Evolutionary conservation across 2,888 invertebrate species (phyloP).

Genomic region (Balanococcus diminutus): DNA sequence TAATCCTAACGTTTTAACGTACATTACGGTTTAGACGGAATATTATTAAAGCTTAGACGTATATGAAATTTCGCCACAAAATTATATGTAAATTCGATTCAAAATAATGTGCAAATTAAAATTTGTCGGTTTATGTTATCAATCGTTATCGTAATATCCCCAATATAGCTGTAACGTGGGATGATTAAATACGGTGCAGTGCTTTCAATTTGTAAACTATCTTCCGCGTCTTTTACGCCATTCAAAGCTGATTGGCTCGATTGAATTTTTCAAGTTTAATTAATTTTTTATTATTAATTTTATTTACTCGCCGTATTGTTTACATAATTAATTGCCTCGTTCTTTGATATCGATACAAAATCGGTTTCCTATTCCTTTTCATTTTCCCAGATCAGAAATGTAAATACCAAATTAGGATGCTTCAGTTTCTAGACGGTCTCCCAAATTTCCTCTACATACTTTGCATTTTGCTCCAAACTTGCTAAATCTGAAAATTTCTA

Average conservation of each 20-base stretch:
- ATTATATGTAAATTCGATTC: slow-evolving; percentile 38
- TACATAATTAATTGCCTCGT: slow-evolving; percentile 29
- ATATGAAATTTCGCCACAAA: slow-evolving; percentile 32
- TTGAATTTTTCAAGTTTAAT: slow-evolving; percentile 6
- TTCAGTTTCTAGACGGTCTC: no score
- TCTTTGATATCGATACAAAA: no score
- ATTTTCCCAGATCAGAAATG: no score
- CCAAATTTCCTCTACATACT: no score
- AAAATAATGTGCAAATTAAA: slow-evolving; percentile 37
- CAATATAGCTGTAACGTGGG: slow-evolving; percentile 12
- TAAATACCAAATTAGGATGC: no score
- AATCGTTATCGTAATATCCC: slow-evolving; percentile 35
- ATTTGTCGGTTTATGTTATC: slow-evolving; percentile 29
- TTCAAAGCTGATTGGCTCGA: background rate
- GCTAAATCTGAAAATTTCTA: no score
- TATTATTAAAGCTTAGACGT: slow-evolving; percentile 37
- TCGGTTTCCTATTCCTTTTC: no score
- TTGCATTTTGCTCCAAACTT: no score
- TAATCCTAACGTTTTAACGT: slow-evolving; percentile 35
- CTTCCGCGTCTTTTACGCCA: background rate
- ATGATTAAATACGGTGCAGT: background rate
- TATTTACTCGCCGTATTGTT: slow-evolving; percentile 5
- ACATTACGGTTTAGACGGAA: slow-evolving; percentile 22
- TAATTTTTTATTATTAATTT: slow-evolving; percentile 27
- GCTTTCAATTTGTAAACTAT: slow-evolving; percentile 11